Evolutionary conservation across 92 coral and sea anemone genomes (phyloP).

Genomic region (Paragorgia papillata): DNA sequence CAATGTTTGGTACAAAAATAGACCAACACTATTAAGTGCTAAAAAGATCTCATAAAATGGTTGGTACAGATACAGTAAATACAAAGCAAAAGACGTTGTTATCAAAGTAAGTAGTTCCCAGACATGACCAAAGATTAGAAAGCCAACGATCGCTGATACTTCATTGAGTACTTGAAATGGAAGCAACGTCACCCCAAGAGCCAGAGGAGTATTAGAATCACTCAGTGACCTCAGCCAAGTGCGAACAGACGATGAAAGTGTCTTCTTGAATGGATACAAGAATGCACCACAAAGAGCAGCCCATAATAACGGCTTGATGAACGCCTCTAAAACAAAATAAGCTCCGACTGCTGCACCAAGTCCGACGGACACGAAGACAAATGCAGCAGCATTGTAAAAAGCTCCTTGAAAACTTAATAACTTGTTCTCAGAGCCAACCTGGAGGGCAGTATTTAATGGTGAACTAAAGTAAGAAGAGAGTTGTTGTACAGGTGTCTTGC

Average conservation of each 20-base stretch:
- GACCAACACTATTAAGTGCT: constrained; percentile 64
- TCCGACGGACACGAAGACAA: constrained; percentile 79
- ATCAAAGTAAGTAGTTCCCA: constrained; percentile 67
- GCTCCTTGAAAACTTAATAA: constrained; percentile 86
- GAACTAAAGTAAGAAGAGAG: constrained; percentile 80
- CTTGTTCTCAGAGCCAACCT: constrained; percentile 65
- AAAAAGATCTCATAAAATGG: constrained; percentile 82
- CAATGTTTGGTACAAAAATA: constrained; percentile 66
- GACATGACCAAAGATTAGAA: constrained; percentile 62
- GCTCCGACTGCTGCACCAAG: constrained; percentile 92
- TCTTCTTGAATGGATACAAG: constrained; percentile 90
- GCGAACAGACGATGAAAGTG: constrained; percentile 71
- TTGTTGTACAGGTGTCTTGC: constrained; percentile 68
- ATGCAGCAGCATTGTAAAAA: constrained; percentile 91
- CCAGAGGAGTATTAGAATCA: constrained; percentile 83
- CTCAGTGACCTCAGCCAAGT: constrained; percentile 83
- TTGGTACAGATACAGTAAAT: constrained; percentile 73
- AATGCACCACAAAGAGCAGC: constrained; percentile 98
- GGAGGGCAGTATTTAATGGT: constrained; percentile 75
- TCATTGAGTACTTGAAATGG: constrained; percentile 86
- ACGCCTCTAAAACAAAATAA: constrained; percentile 86
- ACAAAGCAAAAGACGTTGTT: constrained; percentile 52
- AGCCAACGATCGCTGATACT: constrained; percentile 80
- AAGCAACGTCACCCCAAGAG: constrained; percentile 76
- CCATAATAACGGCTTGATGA: constrained; percentile 95